These are phyloP conservation scores for Sebastiscus albofasciatus DNA, from an alignment of 2,797 vertebrate genomes.

Conservation along the genomic window DNA sequence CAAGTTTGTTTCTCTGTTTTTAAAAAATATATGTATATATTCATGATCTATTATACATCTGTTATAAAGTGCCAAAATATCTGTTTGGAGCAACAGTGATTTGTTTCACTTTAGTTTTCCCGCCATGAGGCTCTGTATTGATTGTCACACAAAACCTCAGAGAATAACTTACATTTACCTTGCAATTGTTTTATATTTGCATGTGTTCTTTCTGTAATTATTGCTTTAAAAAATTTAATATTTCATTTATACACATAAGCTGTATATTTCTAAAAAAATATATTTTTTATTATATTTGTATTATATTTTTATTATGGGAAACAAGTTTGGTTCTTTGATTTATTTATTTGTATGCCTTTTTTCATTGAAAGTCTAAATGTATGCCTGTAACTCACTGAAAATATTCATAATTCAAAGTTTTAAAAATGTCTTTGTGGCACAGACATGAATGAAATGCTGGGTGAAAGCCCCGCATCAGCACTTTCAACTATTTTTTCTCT, in stretches of 20 bases:
- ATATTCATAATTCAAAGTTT: neutral
- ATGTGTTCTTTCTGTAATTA: neutral
- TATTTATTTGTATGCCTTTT: neutral
- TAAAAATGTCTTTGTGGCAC: too few relatives aligned
- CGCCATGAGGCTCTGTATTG: neutral
- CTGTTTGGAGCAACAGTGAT: neutral
- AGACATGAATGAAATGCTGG: neutral
- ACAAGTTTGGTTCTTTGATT: neutral
- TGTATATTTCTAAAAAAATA: neutral
- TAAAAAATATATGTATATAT: neutral
- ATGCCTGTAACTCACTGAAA: neutral
- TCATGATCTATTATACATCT: neutral
- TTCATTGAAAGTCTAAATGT: neutral
- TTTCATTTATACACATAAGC: neutral
- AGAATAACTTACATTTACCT: neutral
- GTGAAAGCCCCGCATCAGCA: neutral
- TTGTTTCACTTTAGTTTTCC: neutral
- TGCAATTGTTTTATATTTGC: neutral
- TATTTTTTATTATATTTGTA: too few relatives aligned
- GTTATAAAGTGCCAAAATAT: neutral
- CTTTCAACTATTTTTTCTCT: neutral
- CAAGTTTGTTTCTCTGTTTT: neutral
- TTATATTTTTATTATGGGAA: neutral
- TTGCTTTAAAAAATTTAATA: fast-evolving
- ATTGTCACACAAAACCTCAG: neutral